Evolutionary conservation across 2,113 vertebrate genomes (phyloP).

Genomic region (Ursus arctos): DNA sequence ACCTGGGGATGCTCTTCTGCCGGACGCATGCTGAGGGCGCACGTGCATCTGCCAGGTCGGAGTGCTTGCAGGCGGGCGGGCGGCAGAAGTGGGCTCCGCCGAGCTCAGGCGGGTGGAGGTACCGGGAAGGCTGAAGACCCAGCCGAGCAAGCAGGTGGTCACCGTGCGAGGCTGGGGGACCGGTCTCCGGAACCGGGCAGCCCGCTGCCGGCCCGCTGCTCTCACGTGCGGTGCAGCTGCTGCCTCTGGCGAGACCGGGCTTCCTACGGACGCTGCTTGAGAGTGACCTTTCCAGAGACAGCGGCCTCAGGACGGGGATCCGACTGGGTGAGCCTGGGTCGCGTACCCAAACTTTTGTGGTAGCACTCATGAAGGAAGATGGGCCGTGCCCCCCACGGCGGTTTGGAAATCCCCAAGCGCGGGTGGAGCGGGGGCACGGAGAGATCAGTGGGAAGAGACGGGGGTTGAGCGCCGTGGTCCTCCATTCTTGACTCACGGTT

Average conservation of each 20-base stretch:
- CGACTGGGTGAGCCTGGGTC: too few species aligned
- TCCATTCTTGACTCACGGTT: background rate
- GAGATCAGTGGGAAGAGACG: background rate
- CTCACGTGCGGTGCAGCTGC: background rate
- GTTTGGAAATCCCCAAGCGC: too few species aligned
- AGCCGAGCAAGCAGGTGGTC: background rate
- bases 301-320: background rate
- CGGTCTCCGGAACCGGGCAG: background rate
- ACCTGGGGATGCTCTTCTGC: fast-evolving
- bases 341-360: background rate
- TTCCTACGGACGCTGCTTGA: background rate
- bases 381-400: background rate
- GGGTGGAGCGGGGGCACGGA: background rate
- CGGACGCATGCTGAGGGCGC: fast-evolving
- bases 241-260: background rate
- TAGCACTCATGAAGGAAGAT: background rate
- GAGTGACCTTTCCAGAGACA: background rate
- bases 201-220: background rate
- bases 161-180: background rate
- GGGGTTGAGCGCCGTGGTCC: background rate
- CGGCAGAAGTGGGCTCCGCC: background rate
- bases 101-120: background rate
- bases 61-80: background rate
- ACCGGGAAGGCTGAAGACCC: background rate
- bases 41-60: too few species aligned